Evolutionary conservation across 2,797 vertebrate species (phyloP).

Genomic region (Phoebastria nigripes): DNA sequence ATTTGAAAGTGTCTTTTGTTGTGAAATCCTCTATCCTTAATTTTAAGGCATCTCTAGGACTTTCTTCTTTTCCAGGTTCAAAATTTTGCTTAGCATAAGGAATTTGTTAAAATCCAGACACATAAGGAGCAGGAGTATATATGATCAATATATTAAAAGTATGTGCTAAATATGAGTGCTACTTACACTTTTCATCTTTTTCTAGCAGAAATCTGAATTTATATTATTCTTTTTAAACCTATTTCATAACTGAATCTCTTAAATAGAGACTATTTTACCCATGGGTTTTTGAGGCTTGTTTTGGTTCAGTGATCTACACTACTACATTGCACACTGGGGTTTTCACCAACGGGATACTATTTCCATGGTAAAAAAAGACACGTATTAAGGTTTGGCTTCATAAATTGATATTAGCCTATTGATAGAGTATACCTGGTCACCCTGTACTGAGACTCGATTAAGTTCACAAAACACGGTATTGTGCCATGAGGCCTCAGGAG

Average conservation of each 20-base stretch:
- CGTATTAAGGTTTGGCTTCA: neutral
- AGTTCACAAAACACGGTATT: neutral
- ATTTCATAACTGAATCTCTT: neutral
- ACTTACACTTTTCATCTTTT: neutral
- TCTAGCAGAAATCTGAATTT: neutral
- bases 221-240: neutral
- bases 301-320: neutral
- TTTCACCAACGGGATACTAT: neutral
- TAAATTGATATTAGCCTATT: neutral
- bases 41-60: neutral
- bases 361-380: neutral
- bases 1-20: neutral
- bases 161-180: neutral
- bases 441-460: neutral
- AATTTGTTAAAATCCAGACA: neutral
- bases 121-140: neutral
- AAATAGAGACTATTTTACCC: neutral
- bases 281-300: neutral
- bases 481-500: neutral
- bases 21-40: neutral
- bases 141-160: neutral
- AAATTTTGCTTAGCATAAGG: neutral
- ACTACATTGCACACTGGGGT: accelerated
- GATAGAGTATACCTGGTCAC: neutral
- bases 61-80: neutral